These are phyloP conservation scores for Scomber japonicus DNA, from an alignment of 2,113 vertebrate genomes.

Conservation along the genomic window DNA sequence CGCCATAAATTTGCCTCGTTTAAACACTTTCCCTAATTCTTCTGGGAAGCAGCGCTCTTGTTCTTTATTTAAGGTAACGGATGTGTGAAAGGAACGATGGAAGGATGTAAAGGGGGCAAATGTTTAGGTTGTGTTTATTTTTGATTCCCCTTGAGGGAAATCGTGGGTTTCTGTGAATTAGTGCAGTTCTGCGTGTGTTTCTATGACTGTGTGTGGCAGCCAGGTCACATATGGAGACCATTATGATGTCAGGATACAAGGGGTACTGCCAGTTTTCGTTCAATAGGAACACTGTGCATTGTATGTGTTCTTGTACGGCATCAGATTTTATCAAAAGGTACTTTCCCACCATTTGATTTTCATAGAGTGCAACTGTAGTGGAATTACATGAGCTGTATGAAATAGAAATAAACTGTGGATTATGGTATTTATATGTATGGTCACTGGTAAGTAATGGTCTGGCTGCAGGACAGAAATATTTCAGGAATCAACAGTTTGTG, in stretches of 20 bases:
- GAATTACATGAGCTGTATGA: conserved; percentile 27
- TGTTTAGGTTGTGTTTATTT: conserved; percentile 68
- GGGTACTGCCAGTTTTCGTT: conserved; percentile 42
- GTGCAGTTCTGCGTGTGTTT: conserved; percentile 24
- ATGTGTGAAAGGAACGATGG: conserved; percentile 20
- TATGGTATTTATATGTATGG: conserved; percentile 56
- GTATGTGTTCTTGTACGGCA: conserved; percentile 7
- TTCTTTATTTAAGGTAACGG: conserved; percentile 46
- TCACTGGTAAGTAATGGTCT: conserved; percentile 57
- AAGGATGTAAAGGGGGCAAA: conserved; percentile 41
- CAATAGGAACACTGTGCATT: conserved; percentile 57
- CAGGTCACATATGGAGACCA: conserved; percentile 73
- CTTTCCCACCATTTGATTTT: conserved; percentile 63
- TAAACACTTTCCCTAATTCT: conserved; percentile 59
- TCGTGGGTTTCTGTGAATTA: conserved; percentile 39
- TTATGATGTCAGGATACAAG: conserved; percentile 63
- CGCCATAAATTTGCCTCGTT: conserved; percentile 66
- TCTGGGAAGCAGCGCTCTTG: conserved; percentile 35
- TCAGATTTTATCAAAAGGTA: conserved; percentile 60
- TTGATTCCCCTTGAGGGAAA: conserved; percentile 47
- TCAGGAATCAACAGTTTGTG: conserved; percentile 59
- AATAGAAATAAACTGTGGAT: conserved; percentile 44
- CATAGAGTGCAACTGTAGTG: conserved; percentile 1
- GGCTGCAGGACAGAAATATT: conserved; percentile 54
- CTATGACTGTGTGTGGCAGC: conserved; percentile 61